phyloP scores from a whole-genome alignment of 2,113 vertebrate genomes.

The Neolamprologus longior region DNA sequence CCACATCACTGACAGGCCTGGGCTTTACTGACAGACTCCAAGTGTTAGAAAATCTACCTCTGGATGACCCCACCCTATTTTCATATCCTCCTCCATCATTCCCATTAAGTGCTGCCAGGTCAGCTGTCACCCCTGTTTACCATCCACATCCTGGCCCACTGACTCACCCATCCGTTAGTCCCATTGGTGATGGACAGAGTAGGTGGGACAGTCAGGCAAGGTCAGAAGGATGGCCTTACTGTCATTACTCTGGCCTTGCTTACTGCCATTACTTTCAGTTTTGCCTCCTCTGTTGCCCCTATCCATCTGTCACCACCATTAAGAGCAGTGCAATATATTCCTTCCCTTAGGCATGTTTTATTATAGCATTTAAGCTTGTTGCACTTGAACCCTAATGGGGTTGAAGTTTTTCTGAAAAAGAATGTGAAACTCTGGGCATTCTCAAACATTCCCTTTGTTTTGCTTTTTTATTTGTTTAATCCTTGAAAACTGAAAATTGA shows the following conservation, averaged over 20 bases:
- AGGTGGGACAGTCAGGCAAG: constrained; percentile 44
- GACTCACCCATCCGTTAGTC: constrained; percentile 38
- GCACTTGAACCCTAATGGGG: neutral
- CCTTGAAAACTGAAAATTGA: neutral
- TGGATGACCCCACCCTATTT: constrained; percentile 30
- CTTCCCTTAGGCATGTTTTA: constrained; percentile 22
- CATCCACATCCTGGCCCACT: constrained; percentile 16
- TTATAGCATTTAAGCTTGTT: constrained; percentile 12
- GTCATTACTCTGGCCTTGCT: constrained; percentile 52
- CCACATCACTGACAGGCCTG: constrained; percentile 7
- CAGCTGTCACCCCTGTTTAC: constrained; percentile 56
- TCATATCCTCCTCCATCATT: constrained; percentile 32
- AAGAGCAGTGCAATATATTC: constrained; percentile 27
- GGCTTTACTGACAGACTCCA: constrained; percentile 12
- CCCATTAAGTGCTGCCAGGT: constrained; percentile 34
- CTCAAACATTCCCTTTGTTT: neutral
- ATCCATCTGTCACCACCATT: constrained; percentile 42
- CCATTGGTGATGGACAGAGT: constrained; percentile 14
- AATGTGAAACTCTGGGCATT: neutral
- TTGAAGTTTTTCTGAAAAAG: neutral
- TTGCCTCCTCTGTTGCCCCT: neutral
- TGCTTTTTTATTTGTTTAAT: neutral
- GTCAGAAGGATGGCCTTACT: constrained; percentile 37
- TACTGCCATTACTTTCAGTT: constrained; percentile 34
- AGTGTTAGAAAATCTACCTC: constrained; percentile 44